Evolutionary conservation across 2,888 invertebrate genomes (phyloP), one percentile per base, ranked within the genome.

Genomic region (Hypomecis atomaria): DNA sequence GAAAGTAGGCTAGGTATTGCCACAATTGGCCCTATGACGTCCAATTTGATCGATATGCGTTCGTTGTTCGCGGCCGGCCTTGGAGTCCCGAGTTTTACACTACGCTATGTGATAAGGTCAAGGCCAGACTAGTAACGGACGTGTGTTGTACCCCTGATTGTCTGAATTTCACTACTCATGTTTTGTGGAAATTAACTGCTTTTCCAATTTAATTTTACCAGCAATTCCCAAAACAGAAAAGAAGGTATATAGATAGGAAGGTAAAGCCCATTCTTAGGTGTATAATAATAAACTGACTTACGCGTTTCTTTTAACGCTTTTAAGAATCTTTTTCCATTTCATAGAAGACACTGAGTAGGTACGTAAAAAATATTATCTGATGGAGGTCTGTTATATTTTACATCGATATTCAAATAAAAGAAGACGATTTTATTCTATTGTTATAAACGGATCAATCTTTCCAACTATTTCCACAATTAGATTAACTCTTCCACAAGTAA

Each of bases 91-190:
- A 74, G 72, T 67, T 78, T 71, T 75, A 71, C 73, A 73, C 69
- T 77, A 74, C 71, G 72, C 67, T 67, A 72, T 77, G 75, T 81
- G 76, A 82, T 81, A 83, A 84, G 83, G 81, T 86, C 84, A 86
- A 78, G 84, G 86, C 74, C 78, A 44, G 37, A 45, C 50, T 45
- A 62, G 64, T 67, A 67, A 70, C 66, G 49, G 47, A 62, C 49
- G 47, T 59, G 57, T 62, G 65, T 65, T 47, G 44, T 61, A 54
- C 47, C 57, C 54, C 7, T 23, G 48, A 52, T 47, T 37, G n/a
- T 37, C 13, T 47, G 36, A 23, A 40, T 38, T 54, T 48, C 43
- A 49, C 50, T 0, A 62, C 34, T 56, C 50, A 56, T 50, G 10
- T 45, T 50, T 7, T 3, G 9, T 48, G 38, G 60, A 54, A 54